Base-by-base conservation (phyloP, 1,140 invertebrate genomes). In the Portunus trituberculatus region DNA sequence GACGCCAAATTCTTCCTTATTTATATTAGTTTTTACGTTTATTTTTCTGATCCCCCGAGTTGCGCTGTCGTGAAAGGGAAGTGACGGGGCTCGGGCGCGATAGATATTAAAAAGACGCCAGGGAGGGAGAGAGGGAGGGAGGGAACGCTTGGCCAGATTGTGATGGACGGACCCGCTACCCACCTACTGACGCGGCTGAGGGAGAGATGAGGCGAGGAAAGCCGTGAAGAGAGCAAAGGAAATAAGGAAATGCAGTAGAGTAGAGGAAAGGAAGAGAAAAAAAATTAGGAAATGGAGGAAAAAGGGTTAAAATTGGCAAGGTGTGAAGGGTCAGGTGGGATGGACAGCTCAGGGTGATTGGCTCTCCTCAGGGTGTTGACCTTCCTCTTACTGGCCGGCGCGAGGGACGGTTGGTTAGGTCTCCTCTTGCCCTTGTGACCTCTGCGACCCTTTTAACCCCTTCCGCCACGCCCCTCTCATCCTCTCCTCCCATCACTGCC, bases 331-430 rank as follows among this genome's bases (percentile, higher is more conserved):
- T 83, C 39, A 46, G 32, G n/a, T 25, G 29, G 91, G 46, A n/a
- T 29, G 4, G 2, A 29, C 89, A 31, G 4, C 46, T 91, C 52
- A 14, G 45, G 46, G 16, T 39, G 89, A 91, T 91, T 91, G 89
- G 46, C 48, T n/a, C 8, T 12, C 89, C 29, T 29, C 7, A 52
- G 16, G 89, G n/a, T 91, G 89, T 91, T 91, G 89, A 91, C 89
- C 48, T 45, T 39, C 32, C 88, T 31, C 67, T 76, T 8, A 7
- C 25, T n/a, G 67, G 20, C 20, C 6, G 39, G 39, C 39, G 39
- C 39, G 1, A 39, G 39, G 39, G 39, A 39, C 39, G 39, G 39
- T 39, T 39, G 39, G 39, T 39, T 39, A 39, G 39, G 39, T 39
- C 39, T 39, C 39, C 39, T 39, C 39, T 39, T 39, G 6, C 39